Percentiles rank a stretch among this genome's conserved stretches.
Conservation (phyloP, 2,113 vertebrate genomes). For the Brachionichthys hirsutus region DNA sequence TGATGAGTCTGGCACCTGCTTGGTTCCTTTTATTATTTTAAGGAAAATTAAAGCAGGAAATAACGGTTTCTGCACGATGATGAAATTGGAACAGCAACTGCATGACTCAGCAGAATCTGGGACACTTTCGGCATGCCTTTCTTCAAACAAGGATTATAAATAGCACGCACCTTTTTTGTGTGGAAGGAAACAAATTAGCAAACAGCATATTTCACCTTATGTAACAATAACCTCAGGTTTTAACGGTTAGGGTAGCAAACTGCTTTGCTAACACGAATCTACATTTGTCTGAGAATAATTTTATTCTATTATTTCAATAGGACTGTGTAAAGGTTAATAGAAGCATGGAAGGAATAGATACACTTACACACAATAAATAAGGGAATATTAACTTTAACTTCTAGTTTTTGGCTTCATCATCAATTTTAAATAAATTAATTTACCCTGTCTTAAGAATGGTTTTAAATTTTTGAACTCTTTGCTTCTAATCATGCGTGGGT, state of each 20-base stretch:
- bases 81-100: slow-evolving; percentile 43
- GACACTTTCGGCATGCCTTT: slow-evolving; percentile 49
- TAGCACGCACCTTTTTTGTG: slow-evolving; percentile 58
- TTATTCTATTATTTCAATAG: background rate
- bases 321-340: background rate
- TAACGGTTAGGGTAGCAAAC: slow-evolving; percentile 29
- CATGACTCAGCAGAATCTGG: slow-evolving; percentile 71
- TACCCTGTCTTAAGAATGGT: too few relatives aligned
- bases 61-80: slow-evolving; percentile 37
- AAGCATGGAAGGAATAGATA: background rate
- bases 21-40: slow-evolving; percentile 29
- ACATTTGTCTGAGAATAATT: background rate
- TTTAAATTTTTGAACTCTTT: too few relatives aligned
- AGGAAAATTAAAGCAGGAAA: slow-evolving; percentile 3
- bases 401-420: too few relatives aligned
- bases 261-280: background rate
- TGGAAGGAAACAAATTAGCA: slow-evolving; percentile 19
- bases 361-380: background rate
- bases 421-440: too few relatives aligned
- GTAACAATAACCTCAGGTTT: slow-evolving; percentile 50
- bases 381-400: background rate
- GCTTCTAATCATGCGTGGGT: too few relatives aligned
- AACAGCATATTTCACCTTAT: slow-evolving; percentile 56
- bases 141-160: slow-evolving; percentile 50
- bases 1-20: slow-evolving; percentile 19